Base-by-base conservation (phyloP, 2,113 vertebrate genomes). In the Chamaetylas fuelleborni region DNA sequence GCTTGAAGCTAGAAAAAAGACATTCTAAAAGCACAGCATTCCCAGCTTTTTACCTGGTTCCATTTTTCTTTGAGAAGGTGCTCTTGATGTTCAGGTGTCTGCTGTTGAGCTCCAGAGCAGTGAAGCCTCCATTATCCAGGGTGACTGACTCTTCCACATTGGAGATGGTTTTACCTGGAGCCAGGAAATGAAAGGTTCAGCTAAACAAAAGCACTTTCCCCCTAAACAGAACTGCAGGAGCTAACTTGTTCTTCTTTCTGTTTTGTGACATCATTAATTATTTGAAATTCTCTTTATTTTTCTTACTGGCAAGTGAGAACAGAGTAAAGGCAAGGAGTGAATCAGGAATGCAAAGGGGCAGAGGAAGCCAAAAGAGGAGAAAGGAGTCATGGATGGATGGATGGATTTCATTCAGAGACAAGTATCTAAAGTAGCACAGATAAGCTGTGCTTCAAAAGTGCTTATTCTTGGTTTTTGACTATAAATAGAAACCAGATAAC, bases 101-200 rank as follows among this genome's bases (percentile, higher is more conserved):
- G 96, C 99, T 99, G 97, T 98, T 99, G 86, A 99, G 98, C 95
- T 99, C 99, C 96, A 99, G 91, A 78, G 99, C 98, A 1, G 99
- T 99, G 95, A 99, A 99, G 9, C 99, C 99, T 78, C 99, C 99
- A 0, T 99, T 99, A 96, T 99, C 99, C 97, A 99, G 96, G 2
- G 99, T 99, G 62, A 99, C 98, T 0, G 99, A 97, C 96, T 99
- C 99, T 93, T 99, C 99, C 86, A 98, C 97, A 0, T 97, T 98
- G 81, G 99, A 98, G 76, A 98, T 80, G 89, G 98, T 98, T 91
- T 99, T 99, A 80, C 99, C 99, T 99, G 95, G 38, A 92, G 70
- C 40, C 81, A 92, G 80, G 65, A 80, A 57, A 56, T 6, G 17
- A 94, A 53, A 81, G 22, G 54, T 40, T 85, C 84, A 12, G 66